Percentiles rank a stretch among this genome's conserved stretches.
Evolutionary conservation across 2,113 vertebrate genomes (phyloP).

Genomic region (Gymnorhina tibicen): DNA sequence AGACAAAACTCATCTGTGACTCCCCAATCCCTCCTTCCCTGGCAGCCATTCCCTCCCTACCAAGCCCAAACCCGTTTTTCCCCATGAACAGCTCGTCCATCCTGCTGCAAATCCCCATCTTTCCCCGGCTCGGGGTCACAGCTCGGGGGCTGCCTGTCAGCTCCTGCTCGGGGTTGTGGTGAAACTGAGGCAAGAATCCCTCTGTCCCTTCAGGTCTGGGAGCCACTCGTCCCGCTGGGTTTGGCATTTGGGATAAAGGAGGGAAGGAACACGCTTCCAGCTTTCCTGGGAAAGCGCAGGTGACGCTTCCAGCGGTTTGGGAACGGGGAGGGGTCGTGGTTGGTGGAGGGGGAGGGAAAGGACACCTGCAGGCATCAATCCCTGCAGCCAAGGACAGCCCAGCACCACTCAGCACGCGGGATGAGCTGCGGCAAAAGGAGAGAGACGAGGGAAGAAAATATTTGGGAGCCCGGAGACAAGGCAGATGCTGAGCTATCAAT

Average conservation of each 20-base stretch:
- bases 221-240: not conserved
- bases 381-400: not conserved
- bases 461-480: not conserved
- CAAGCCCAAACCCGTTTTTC: not conserved
- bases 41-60: not conserved
- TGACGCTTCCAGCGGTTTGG: not conserved
- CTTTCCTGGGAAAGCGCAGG: not conserved
- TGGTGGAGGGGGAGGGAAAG: not conserved
- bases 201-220: not conserved
- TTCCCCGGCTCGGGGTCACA: not conserved
- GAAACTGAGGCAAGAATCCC: not conserved
- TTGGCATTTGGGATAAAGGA: not conserved
- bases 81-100: no score
- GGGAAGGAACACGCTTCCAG: not conserved
- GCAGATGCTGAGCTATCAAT: not conserved
- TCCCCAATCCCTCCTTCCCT: not conserved
- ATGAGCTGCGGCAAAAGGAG: not conserved
- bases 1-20: not conserved
- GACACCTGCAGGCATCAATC: not conserved
- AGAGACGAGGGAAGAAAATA: not conserved
- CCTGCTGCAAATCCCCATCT: not conserved
- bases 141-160: not conserved
- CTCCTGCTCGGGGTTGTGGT: not conserved
- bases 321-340: not conserved
- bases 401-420: not conserved